Evolutionary conservation across 2,888 invertebrate genomes (phyloP), one percentile per base, ranked within the genome.

Genomic region (Sminthurides aquaticus): DNA sequence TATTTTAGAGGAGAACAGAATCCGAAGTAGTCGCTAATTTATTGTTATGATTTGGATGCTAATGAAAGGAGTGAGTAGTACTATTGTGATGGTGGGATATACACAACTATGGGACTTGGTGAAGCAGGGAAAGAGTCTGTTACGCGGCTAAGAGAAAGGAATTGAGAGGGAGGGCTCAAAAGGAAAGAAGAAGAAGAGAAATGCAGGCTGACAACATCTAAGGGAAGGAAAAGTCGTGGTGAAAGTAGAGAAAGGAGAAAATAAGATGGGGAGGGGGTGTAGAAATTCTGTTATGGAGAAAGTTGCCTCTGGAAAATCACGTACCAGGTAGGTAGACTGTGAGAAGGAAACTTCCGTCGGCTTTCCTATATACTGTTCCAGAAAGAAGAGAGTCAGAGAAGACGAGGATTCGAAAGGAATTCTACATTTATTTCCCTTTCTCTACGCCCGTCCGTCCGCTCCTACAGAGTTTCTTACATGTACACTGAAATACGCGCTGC

Each of bases 11-110:
- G n/a, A n/a, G n/a, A n/a, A n/a, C n/a, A n/a, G 52, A 20, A 52
- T 15, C 8, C 52, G 52, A 52, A 52, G 56, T 56, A 64, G 60
- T 48, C 34, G 34, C 64, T 60, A 64, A 64, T 64, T 64, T 64
- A 64, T 64, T 64, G 64, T 64, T 64, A 64, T 64, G 64, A 64
- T 64, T 64, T 59, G 59, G 48, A 64, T 64, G 60, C 64, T 64
- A 64, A 64, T 64, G 64, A 64, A 64, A 64, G 48, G 55, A 64
- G 58, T 64, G 52, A 11, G 18, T 18, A 43, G 52, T 22, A 34
- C 43, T 5, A 34, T 34, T 34, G 43, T 34, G 15, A 34, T 34
- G 43, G 8, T 34, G 15, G 8, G 8, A 15, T 34, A 34, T 15
- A 34, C 43, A 34, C n/a, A n/a, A n/a, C n/a, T n/a, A n/a, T n/a